phyloP scores from a whole-genome alignment of 2,888 invertebrate genomes.

The Cetonia aurata region DNA sequence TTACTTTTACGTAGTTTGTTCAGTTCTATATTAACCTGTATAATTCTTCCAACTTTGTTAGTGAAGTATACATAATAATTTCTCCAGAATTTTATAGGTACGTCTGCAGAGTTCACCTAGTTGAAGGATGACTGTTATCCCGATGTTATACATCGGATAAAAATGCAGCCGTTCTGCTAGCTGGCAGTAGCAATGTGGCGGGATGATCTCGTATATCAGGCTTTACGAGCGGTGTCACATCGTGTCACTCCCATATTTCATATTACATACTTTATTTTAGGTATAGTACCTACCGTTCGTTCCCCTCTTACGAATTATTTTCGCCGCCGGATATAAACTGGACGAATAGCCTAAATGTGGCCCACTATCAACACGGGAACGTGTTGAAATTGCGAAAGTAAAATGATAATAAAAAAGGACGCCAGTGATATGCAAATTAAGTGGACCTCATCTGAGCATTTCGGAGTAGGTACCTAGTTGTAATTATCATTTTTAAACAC shows the following conservation, averaged over 20 bases:
- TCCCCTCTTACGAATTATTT: slow-evolving; percentile 4
- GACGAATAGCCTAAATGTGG: slow-evolving; percentile 15
- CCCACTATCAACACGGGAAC: not conserved
- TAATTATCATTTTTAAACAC: too few species aligned
- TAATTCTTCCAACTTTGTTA: too few species aligned
- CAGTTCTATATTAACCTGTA: too few species aligned
- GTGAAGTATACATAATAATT: slow-evolving; percentile 13
- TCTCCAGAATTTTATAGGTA: slow-evolving; percentile 10
- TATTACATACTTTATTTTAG: slow-evolving; percentile 43
- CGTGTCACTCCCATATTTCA: slow-evolving; percentile 50
- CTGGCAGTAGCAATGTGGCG: slow-evolving; percentile 53
- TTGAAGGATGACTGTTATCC: slow-evolving; percentile 49
- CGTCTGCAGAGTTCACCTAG: slow-evolving; percentile 28
- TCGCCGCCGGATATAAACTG: slow-evolving; percentile 5
- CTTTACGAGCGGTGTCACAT: slow-evolving; percentile 55
- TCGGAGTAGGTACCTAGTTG: too few species aligned
- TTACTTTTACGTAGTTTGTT: too few species aligned
- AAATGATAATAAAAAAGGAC: too few species aligned
- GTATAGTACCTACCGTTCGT: not conserved
- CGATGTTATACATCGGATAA: slow-evolving; percentile 51
- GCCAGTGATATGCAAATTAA: too few species aligned
- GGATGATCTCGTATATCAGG: slow-evolving; percentile 57
- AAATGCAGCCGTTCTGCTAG: slow-evolving; percentile 55
- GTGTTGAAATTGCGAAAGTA: slow-evolving; percentile 2
- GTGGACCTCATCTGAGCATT: too few species aligned